phyloP scores from a whole-genome alignment of 2,797 vertebrate species.

The Lycodopsis pacificus region DNA sequence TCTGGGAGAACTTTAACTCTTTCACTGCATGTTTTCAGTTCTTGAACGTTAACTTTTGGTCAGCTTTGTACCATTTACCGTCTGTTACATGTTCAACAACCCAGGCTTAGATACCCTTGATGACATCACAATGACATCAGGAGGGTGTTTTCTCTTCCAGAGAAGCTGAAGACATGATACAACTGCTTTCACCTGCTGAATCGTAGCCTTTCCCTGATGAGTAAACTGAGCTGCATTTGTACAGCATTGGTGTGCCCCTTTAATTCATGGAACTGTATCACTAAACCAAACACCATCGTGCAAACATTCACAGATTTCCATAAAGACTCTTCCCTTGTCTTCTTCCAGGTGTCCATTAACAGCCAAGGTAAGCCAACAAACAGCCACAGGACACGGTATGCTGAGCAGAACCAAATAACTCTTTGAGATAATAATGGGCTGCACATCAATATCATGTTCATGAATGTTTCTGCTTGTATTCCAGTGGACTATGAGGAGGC shows the following conservation, averaged over 20 bases:
- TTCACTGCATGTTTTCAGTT: too few species aligned
- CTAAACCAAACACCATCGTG: not conserved
- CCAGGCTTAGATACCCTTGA: not conserved
- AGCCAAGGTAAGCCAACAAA: slow-evolving; percentile 87
- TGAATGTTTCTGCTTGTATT: slow-evolving; percentile 51
- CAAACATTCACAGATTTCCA: not conserved
- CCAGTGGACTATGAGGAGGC: slow-evolving; percentile 96
- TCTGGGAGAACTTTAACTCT: too few species aligned
- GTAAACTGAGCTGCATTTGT: not conserved
- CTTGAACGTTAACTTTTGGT: too few species aligned
- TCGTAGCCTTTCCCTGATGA: not conserved
- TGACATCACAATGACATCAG: not conserved
- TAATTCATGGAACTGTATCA: not conserved
- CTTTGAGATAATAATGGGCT: not conserved
- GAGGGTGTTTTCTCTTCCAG: not conserved
- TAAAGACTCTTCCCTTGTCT: slow-evolving; percentile 43
- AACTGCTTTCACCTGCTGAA: not conserved
- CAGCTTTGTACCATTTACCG: not conserved
- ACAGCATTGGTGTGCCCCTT: not conserved
- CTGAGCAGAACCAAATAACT: not conserved
- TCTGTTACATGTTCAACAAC: not conserved
- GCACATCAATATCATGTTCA: not conserved
- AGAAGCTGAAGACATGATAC: not conserved
- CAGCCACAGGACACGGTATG: not conserved
- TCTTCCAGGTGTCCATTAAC: slow-evolving; percentile 91